A percentile compares a stretch with the other conserved stretches of the same genome.
These are phyloP conservation scores for Lasioglossum figueresi DNA, from an alignment of 2,888 invertebrate genomes.

Conservation along the genomic window DNA sequence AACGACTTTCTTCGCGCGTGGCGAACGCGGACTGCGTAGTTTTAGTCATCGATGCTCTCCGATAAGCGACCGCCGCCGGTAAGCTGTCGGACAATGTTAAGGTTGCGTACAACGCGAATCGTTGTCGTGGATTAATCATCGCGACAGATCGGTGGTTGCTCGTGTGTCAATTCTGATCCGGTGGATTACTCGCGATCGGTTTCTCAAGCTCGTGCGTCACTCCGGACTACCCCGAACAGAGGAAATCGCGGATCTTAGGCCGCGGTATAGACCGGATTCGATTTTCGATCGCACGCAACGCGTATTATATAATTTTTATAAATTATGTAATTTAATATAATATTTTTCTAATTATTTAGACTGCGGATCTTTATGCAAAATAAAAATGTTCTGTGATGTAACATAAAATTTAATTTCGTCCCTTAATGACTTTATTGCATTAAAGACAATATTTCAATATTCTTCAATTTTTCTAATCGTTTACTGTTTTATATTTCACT, in stretches of 20 bases:
- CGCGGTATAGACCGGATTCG: neutral
- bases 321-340: neutral
- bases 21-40: conserved; percentile 19
- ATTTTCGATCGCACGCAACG: neutral
- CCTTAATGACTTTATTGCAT: too few species aligned
- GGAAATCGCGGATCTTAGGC: neutral
- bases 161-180: neutral
- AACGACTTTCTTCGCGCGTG: conserved; percentile 9
- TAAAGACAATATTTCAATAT: too few species aligned
- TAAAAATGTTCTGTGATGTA: too few species aligned
- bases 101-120: neutral
- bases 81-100: conserved; percentile 40
- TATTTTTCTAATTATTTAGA: too few species aligned
- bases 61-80: conserved; percentile 31
- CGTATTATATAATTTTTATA: neutral
- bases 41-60: conserved; percentile 19
- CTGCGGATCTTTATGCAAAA: too few species aligned
- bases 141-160: neutral
- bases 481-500: too few species aligned
- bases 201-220: neutral
- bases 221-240: neutral
- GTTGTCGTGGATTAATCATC: neutral
- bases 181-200: neutral
- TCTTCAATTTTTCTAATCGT: too few species aligned
- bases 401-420: too few species aligned